Conservation (phyloP, 2,797 vertebrate genomes). For the Acrossocheilus wenchowensis region DNA sequence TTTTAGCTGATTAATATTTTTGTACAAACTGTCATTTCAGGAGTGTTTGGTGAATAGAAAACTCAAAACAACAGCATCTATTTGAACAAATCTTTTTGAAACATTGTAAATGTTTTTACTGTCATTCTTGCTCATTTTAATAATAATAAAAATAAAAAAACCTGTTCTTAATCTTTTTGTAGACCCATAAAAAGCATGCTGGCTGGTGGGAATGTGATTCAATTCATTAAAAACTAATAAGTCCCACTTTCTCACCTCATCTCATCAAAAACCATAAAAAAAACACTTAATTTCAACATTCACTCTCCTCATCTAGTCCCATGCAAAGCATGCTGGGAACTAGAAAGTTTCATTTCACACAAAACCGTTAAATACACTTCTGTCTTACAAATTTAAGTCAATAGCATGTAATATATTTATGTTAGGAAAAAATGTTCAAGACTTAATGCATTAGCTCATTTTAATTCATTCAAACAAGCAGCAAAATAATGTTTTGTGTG, state of each 20-base stretch:
- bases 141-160: neutral
- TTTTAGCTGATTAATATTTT: no score
- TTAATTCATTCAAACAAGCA: slow-evolving; percentile 18
- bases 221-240: no score
- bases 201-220: neutral
- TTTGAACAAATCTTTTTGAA: neutral
- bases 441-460: neutral
- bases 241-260: neutral
- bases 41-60: neutral
- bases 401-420: no score
- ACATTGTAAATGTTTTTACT: neutral
- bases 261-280: neutral
- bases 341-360: neutral
- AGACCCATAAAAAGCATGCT: neutral
- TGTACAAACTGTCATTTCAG: no score
- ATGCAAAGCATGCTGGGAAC: neutral
- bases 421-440: neutral
- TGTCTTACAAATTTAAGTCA: neutral
- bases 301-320: neutral
- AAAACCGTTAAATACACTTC: neutral
- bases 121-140: neutral
- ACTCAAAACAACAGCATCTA: neutral
- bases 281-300: no score
- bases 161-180: neutral
- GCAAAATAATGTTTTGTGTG: neutral